Evolutionary conservation across 1,140 invertebrate species (phyloP).

Genomic region (Drosophila lacertosa): DNA sequence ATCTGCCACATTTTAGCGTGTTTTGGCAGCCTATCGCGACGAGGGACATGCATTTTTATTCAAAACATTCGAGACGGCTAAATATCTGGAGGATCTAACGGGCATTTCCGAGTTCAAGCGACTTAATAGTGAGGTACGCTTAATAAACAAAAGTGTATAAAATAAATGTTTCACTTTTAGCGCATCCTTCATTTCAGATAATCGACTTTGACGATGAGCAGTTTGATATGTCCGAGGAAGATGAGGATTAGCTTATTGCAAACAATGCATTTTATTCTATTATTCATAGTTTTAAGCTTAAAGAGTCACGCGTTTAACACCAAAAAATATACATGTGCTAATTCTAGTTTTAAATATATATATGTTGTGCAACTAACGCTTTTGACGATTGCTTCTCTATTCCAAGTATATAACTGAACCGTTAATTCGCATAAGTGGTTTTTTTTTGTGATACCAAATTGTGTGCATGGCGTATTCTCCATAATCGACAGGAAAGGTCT

Average conservation of each 20-base stretch:
- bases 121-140: constrained; percentile 66
- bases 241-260: constrained; percentile 42
- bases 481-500: not conserved
- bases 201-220: constrained; percentile 81
- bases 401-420: not conserved
- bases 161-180: not conserved
- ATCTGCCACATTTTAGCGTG: constrained; percentile 42
- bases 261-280: not conserved
- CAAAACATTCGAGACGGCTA: constrained; percentile 93
- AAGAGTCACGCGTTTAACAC: constrained; percentile 30
- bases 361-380: not conserved
- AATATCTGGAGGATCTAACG: constrained; percentile 94
- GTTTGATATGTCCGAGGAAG: constrained; percentile 73
- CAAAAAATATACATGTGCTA: constrained; percentile 34
- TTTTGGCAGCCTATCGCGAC: constrained; percentile 60
- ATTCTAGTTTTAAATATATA: constrained; percentile 6
- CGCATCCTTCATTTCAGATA: constrained; percentile 57
- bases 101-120: constrained; percentile 88
- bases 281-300: constrained; percentile 16
- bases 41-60: constrained; percentile 91
- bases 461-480: constrained; percentile 3
- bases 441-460: not conserved
- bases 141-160: not conserved
- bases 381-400: not conserved
- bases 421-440: not conserved